These are phyloP conservation scores for Exocentrus adspersus DNA, from an alignment of 2,888 invertebrate species.

Conservation along the genomic window DNA sequence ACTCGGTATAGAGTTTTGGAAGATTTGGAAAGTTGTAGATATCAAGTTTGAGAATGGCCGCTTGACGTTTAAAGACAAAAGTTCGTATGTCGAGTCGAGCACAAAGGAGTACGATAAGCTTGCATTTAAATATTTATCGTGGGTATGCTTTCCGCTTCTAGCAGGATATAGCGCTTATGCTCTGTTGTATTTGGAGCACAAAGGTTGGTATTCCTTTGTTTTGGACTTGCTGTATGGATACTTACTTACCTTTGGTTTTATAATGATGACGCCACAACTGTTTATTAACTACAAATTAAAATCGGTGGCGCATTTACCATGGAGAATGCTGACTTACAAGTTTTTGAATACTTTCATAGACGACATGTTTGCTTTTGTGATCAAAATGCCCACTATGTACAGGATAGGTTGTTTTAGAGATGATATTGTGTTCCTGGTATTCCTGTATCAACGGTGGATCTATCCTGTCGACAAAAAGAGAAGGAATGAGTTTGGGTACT, in stretches of 20 bases:
- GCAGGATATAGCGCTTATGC: conserved; percentile 96
- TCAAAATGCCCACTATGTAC: conserved; percentile 99
- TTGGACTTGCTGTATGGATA: conserved; percentile 98
- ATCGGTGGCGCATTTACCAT: conserved; percentile 98
- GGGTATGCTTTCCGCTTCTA: conserved; percentile 94
- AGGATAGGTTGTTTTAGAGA: conserved; percentile 97
- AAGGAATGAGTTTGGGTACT: conserved; percentile 98
- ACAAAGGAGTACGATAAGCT: conserved; percentile 94
- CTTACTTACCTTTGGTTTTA: conserved; percentile 97
- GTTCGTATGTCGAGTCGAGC: conserved; percentile 94
- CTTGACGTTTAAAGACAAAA: conserved; percentile 89
- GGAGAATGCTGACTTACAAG: conserved; percentile 99
- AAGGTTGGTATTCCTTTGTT: conserved; percentile 99
- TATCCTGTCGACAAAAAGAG: conserved; percentile 96
- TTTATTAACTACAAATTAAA: conserved; percentile 99
- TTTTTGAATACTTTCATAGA: conserved; percentile 99
- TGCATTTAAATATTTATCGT: conserved; percentile 96
- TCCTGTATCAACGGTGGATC: conserved; percentile 98
- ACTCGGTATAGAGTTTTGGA: conserved; percentile 97
- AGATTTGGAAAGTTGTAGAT: conserved; percentile 96
- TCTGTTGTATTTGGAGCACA: conserved; percentile 94
- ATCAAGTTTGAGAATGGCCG: conserved; percentile 84
- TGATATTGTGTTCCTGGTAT: conserved; percentile 98
- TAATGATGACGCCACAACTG: conserved; percentile 99
- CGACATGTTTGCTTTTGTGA: conserved; percentile 99